phyloP scores from a whole-genome alignment of 2,113 vertebrate genomes.

The Micronycteris hirsuta region DNA sequence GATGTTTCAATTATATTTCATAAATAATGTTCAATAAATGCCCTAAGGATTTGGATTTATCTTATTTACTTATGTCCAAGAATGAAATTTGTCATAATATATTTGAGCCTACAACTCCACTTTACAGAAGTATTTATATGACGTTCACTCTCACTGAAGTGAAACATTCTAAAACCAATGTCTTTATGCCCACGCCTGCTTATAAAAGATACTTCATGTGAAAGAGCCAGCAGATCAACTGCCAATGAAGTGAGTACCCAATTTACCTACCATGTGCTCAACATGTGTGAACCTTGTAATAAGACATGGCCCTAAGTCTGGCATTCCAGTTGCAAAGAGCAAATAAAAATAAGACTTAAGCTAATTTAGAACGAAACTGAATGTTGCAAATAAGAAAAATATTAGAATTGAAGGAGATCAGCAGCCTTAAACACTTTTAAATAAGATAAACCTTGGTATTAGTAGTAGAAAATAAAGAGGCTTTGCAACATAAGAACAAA shows the following conservation, averaged over 20 bases:
- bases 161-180: neutral
- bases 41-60: neutral
- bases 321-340: neutral
- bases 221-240: neutral
- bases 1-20: neutral
- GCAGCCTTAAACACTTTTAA: neutral
- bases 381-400: neutral
- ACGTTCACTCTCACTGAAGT: neutral
- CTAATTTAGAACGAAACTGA: neutral
- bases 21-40: neutral
- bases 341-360: constrained; percentile 14
- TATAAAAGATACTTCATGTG: neutral
- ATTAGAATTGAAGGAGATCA: neutral
- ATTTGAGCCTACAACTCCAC: neutral
- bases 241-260: neutral
- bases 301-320: neutral
- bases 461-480: neutral
- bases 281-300: neutral
- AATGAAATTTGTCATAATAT: constrained; percentile 15
- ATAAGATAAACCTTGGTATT: neutral
- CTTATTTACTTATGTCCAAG: neutral
- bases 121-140: neutral
- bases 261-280: neutral
- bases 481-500: neutral
- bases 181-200: neutral